These are phyloP conservation scores for Quadriops clusia DNA, from an alignment of 2,888 invertebrate genomes.

Conservation along the genomic window DNA sequence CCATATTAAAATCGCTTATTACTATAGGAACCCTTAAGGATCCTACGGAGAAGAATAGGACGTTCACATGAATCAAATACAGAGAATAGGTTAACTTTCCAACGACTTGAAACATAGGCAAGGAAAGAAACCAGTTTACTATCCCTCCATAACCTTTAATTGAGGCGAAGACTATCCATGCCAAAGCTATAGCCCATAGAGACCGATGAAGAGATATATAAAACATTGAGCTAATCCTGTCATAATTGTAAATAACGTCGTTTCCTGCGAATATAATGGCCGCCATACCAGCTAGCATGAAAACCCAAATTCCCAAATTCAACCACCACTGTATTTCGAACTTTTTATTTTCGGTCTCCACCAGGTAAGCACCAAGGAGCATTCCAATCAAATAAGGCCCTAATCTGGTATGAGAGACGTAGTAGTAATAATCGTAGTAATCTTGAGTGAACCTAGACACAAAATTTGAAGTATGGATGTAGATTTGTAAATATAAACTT, in stretches of 20 bases:
- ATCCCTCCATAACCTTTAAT: conserved; percentile 13
- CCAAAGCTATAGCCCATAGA: conserved; percentile 7
- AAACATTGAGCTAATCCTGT: conserved; percentile 9
- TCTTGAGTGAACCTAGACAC: conserved; percentile 11
- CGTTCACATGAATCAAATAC: conserved; percentile 22
- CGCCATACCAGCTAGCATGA: conserved; percentile 12
- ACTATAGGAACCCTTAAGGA: conserved; percentile 19
- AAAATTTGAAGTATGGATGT: no score
- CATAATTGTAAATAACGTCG: conserved; percentile 9
- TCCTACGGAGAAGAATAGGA: conserved; percentile 22
- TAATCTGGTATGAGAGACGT: conserved; percentile 19
- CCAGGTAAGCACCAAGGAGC: conserved; percentile 18
- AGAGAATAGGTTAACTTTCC: conserved; percentile 2
- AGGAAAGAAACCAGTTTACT: conserved; percentile 3
- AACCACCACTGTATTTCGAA: conserved; percentile 15
- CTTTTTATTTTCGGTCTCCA: conserved; percentile 15
- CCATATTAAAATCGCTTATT: conserved; percentile 23
- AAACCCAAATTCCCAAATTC: conserved; percentile 12
- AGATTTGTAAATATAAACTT: not conserved
- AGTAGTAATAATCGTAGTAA: conserved; percentile 16
- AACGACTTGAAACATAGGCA: not conserved
- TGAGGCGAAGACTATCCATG: conserved; percentile 14
- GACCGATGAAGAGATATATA: conserved; percentile 13
- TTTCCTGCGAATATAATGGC: conserved; percentile 12
- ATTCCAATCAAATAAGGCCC: conserved; percentile 20